Percentiles rank a stretch among this genome's conserved stretches.
Evolutionary conservation across 2,888 invertebrate species (phyloP).

Genomic region (Acrobasis repandana): DNA sequence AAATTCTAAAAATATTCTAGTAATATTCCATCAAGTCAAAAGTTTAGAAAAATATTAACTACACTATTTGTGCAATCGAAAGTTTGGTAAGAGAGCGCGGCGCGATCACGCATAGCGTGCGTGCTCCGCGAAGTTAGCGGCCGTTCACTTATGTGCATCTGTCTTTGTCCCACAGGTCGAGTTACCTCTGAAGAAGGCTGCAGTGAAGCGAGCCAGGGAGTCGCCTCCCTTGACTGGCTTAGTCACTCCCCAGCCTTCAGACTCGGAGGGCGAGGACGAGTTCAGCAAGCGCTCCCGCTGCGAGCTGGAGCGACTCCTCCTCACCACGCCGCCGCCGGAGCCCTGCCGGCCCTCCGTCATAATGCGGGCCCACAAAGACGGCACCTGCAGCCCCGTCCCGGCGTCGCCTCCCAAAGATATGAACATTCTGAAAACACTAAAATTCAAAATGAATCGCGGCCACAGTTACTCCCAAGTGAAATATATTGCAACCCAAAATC

Average conservation of each 20-base stretch:
- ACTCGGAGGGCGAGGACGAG: conserved; percentile 89
- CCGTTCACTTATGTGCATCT: conserved; percentile 68
- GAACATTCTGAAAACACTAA: conserved; percentile 86
- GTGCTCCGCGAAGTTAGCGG: conserved; percentile 61
- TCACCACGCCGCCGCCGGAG: conserved; percentile 83
- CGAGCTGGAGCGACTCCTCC: conserved; percentile 80
- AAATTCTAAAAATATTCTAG: conserved; percentile 29
- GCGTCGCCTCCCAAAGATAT: conserved; percentile 64
- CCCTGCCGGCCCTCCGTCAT: conserved; percentile 88
- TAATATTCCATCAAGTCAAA: conserved; percentile 18
- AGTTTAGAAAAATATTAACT: conserved; percentile 27
- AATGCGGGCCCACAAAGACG: conserved; percentile 92
- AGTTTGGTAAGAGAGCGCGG: conserved; percentile 57
- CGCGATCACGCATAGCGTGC: conserved; percentile 72
- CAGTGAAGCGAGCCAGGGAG: conserved; percentile 63
- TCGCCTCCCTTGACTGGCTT: conserved; percentile 65
- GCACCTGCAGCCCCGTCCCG: conserved; percentile 84
- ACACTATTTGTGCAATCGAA: conserved; percentile 67
- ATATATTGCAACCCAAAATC: conserved; percentile 75
- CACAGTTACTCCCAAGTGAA: conserved; percentile 85
- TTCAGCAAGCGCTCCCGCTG: conserved; percentile 69
- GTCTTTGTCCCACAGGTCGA: conserved; percentile 76
- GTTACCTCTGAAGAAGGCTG: conserved; percentile 69
- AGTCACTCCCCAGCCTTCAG: conserved; percentile 93
- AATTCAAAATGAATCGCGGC: conserved; percentile 88